These are phyloP conservation scores for Sebastes glaucus DNA, from an alignment of 2,797 vertebrate species.

Conservation along the genomic window DNA sequence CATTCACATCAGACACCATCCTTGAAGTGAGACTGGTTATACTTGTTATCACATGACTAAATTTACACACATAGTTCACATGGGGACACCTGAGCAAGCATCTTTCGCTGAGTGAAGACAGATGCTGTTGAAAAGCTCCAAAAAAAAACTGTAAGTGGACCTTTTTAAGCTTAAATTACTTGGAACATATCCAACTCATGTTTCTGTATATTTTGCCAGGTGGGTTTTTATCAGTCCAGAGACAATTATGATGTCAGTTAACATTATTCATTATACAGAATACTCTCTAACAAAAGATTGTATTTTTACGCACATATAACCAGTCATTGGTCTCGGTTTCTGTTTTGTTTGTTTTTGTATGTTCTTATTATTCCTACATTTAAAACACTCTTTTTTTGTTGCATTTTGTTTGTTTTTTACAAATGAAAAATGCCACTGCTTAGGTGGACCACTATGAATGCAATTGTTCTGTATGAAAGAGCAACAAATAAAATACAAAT, in stretches of 20 bases:
- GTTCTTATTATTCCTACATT: background rate
- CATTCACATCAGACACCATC: background rate
- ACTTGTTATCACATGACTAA: background rate
- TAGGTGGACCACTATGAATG: slow-evolving; percentile 10
- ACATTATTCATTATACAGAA: background rate
- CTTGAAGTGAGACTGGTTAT: background rate
- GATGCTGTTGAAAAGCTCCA: background rate
- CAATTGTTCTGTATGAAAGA: slow-evolving; percentile 27
- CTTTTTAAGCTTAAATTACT: background rate
- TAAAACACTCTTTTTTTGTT: slow-evolving; percentile 4
- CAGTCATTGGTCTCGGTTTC: background rate
- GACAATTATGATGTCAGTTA: background rate
- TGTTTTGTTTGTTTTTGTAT: slow-evolving; percentile 1
- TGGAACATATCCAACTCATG: background rate
- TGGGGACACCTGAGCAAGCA: background rate
- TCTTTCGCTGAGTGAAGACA: background rate
- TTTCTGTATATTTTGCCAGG: slow-evolving; percentile 8
- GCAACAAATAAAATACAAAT: slow-evolving; percentile 36
- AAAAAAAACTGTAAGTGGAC: background rate
- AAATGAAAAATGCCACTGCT: slow-evolving; percentile 7
- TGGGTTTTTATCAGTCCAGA: background rate
- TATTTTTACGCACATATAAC: background rate
- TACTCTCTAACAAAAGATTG: background rate
- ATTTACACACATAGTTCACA: background rate
- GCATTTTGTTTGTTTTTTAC: background rate